Base-by-base conservation (phyloP, 2,113 vertebrate species). In the Silurus meridionalis region DNA sequence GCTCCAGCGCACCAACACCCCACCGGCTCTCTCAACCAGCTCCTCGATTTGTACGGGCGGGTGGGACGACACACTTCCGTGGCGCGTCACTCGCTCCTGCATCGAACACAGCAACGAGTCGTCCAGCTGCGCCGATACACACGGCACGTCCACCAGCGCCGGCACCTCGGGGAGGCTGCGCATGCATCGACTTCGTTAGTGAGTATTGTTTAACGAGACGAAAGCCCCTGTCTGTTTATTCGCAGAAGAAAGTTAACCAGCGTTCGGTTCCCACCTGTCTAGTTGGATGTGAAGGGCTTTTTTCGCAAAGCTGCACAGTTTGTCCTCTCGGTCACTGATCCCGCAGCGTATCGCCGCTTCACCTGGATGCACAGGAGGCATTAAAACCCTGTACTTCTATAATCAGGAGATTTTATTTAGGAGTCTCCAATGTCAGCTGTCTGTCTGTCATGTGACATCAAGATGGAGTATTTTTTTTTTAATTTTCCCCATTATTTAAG, bases 201-300 rank as follows among this genome's bases (percentile, higher is more conserved):
- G 5, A 55, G 9, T 19, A n/a, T 52, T 77, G 10, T 5, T 75
- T 52, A 25, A n/a, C 75, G 8, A 78, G n/a, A 23, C 7, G n/a
- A 23, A 86, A 8, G 6, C 8, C 48, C 46, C 0, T 6, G 72
- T 75, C 71, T 53, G 15, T 53, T 21, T 23, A 25, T 1, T 23
- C 25, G 50, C 25, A 9, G 15, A 15, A 1, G n/a, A 46, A 74
- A 74, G 48, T 74, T 21, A 74, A 50, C 19, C 46, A 50, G 48
- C 7, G 37, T 25, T 10, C 19, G 72, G 25, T 75, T 83, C 91
- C 92, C 92, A 99, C 98, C 98, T 99, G 93, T 99, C 97, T 92
- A 99, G 93, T 78, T 99, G 98, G 92, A 99, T 99, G 88, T 98
- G 97, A 60, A 98, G 95, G 77, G 98, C 97, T 92, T 99, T 99